phyloP scores from a whole-genome alignment of 92 coral and sea anemone species.

The Siderastrea siderea region DNA sequence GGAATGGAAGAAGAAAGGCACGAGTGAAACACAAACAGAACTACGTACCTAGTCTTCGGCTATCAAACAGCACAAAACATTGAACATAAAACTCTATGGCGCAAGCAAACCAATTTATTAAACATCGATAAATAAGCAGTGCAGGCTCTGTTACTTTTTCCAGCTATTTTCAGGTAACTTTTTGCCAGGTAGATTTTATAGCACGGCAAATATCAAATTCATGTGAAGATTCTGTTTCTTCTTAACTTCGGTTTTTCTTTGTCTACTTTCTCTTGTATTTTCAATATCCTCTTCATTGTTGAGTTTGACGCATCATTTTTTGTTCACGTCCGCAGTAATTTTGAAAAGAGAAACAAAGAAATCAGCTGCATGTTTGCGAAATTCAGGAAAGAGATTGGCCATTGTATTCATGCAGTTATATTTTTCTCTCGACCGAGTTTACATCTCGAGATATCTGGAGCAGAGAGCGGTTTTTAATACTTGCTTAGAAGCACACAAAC shows the following conservation, averaged over 20 bases:
- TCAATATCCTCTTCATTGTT: slow-evolving; percentile 15
- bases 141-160: too few species aligned
- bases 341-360: background rate
- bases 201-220: background rate
- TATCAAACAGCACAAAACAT: too few species aligned
- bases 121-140: too few species aligned
- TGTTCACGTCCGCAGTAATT: background rate
- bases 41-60: too few species aligned
- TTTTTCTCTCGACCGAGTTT: background rate
- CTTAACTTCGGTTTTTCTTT: background rate
- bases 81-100: too few species aligned
- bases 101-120: too few species aligned
- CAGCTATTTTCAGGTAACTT: background rate
- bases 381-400: background rate
- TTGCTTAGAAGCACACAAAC: background rate
- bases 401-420: background rate
- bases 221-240: background rate
- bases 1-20: too few species aligned
- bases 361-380: slow-evolving; percentile 27
- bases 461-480: background rate
- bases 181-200: background rate
- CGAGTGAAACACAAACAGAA: too few species aligned
- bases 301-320: slow-evolving; percentile 8
- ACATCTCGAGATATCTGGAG: background rate
- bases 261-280: background rate